Percentiles rank a stretch among this genome's conserved stretches.
Conservation (phyloP, 2,888 invertebrate genomes). For the Antitype chi region DNA sequence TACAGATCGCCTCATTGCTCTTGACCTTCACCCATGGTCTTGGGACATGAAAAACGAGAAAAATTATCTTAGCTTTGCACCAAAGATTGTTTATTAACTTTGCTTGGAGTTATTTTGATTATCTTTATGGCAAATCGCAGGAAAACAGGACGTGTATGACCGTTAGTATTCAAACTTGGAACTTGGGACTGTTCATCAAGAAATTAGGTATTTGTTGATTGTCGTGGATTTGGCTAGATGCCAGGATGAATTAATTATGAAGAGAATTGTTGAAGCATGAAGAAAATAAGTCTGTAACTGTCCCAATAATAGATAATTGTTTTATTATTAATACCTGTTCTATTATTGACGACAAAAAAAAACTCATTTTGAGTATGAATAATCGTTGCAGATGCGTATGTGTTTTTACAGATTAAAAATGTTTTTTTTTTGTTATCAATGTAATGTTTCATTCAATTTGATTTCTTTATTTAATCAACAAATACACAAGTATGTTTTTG, state of each 20-base stretch:
- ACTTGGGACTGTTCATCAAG: conserved; percentile 18
- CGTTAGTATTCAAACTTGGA: conserved; percentile 48
- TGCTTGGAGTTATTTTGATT: conserved; percentile 39
- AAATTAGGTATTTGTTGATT: conserved; percentile 23
- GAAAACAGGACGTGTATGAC: conserved; percentile 33
- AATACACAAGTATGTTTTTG: no score
- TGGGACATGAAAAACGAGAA: conserved; percentile 37
- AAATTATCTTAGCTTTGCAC: conserved; percentile 20
- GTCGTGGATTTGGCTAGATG: not conserved
- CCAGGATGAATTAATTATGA: not conserved
- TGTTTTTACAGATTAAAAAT: no score
- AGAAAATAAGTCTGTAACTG: not conserved
- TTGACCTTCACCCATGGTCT: conserved; percentile 56
- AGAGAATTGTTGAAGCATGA: not conserved
- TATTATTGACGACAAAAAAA: no score
- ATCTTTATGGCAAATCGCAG: conserved; percentile 38
- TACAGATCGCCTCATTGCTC: conserved; percentile 54
- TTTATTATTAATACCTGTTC: not conserved
- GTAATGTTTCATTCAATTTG: no score
- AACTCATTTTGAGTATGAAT: no score
- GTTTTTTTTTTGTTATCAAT: no score
- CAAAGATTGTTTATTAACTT: conserved; percentile 53
- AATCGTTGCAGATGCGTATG: no score
- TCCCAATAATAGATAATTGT: no score
- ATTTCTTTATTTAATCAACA: no score